Evolutionary conservation across 92 coral and sea anemone genomes (phyloP), one percentile per base, ranked within the genome.

Genomic region (Phenganax marumi): DNA sequence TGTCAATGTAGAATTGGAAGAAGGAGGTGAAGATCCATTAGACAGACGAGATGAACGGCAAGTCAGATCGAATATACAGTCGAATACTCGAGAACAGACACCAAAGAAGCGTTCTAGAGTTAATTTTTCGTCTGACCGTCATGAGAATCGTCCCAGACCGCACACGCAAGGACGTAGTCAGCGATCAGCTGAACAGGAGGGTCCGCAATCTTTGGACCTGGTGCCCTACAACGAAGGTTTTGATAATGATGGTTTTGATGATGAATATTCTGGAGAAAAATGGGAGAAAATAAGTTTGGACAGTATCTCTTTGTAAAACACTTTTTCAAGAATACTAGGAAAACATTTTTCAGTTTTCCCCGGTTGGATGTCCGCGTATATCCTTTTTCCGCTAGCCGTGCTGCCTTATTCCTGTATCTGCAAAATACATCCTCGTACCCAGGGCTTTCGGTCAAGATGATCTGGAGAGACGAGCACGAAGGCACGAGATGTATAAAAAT

Each of bases 281-380:
- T 74, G 79, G 79, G 79, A 74, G 26, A 74, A 47, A n/a, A 52
- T 74, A 12, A 74, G 79, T 19, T 61, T 47, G 0, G 79, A 74
- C 25, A 74, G 79, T 17, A 52, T 74, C 17, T 74, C 79, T 10
- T 25, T 74, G 3, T 74, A 51, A 17, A 72, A 70, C 13, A 6
- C 47, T 33, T 33, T 33, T 5, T 33, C 5, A n/a, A n/a, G n/a
- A n/a, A n/a, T n/a, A n/a, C n/a, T n/a, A 33, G 43, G 43, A 2
- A 33, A 33, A 33, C 43, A 33, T 33, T 33, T 5, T 5, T 33
- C 43, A 33, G 43, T 33, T 33, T 33, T 5, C 43, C 43, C 3
- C 43, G 5, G 17, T 54, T 54, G 10, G 60, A 54, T 54, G 17
- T 54, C 17, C 60, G 17, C 17, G 11, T 54, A 54, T 10, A 54